Evolutionary conservation across 2,888 invertebrate genomes (phyloP).

Genomic region (Spisula subtruncata): DNA sequence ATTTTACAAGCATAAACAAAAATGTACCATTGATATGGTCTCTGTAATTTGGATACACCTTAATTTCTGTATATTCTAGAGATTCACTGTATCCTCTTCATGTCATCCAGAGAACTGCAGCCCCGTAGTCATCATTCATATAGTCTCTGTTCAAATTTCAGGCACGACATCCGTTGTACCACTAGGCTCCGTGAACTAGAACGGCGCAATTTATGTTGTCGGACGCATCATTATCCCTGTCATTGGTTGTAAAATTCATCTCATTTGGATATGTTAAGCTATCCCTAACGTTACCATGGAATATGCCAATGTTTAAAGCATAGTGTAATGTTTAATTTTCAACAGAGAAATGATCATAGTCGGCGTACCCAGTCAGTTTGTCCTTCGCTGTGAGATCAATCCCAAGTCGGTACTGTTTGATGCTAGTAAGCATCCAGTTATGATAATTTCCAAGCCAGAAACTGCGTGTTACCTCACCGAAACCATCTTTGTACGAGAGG

Average conservation of each 20-base stretch:
- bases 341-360: constrained; percentile 38
- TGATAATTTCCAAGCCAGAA: constrained; percentile 59
- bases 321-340: constrained; percentile 22
- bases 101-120: constrained; percentile 42
- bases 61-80: constrained; percentile 38
- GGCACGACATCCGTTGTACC: neutral
- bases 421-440: constrained; percentile 35
- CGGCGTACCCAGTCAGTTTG: constrained; percentile 20
- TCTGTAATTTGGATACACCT: constrained; percentile 9
- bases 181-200: neutral
- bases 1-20: no score
- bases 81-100: constrained; percentile 30
- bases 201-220: neutral
- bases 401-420: constrained; percentile 46
- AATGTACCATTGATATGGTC: no score
- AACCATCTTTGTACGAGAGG: no score
- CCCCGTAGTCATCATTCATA: constrained; percentile 23
- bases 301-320: constrained; percentile 33
- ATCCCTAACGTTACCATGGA: constrained; percentile 49
- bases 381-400: constrained; percentile 40
- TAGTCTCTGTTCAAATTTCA: neutral
- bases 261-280: neutral
- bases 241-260: neutral
- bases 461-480: constrained; percentile 52
- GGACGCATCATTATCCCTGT: neutral